phyloP scores from a whole-genome alignment of 2,113 vertebrate genomes.

The Beaufortia kweichowensis region DNA sequence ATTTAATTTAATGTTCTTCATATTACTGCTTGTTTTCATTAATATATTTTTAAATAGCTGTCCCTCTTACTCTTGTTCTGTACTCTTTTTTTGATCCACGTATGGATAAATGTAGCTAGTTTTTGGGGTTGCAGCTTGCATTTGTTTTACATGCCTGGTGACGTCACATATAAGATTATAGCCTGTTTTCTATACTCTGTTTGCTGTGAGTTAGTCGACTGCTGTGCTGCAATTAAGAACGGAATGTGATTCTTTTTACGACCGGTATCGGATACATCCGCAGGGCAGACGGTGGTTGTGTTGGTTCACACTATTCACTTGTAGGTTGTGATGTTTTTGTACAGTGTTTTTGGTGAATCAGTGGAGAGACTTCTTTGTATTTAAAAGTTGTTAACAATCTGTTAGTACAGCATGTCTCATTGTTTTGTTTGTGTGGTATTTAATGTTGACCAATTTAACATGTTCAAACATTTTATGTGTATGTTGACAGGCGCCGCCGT shows the following conservation, averaged over 20 bases:
- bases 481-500: conserved; percentile 88
- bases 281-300: neutral
- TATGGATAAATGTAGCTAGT: conserved; percentile 1
- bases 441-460: neutral
- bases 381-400: no score
- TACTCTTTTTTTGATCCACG: neutral
- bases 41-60: no score
- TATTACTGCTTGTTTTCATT: no score
- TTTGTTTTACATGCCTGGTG: neutral
- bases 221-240: conserved; percentile 58
- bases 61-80: neutral
- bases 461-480: conserved; percentile 11
- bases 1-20: no score
- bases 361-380: no score
- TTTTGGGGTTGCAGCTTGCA: neutral
- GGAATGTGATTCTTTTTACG: conserved; percentile 54
- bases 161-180: neutral
- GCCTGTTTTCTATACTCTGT: conserved; percentile 23
- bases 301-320: neutral
- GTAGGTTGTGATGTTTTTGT: neutral
- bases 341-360: no score
- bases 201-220: conserved; percentile 43
- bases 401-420: no score
- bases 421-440: neutral
- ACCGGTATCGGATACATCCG: neutral